Base-by-base conservation (phyloP, 2,113 vertebrate genomes). In the Melanocharis versteri region DNA sequence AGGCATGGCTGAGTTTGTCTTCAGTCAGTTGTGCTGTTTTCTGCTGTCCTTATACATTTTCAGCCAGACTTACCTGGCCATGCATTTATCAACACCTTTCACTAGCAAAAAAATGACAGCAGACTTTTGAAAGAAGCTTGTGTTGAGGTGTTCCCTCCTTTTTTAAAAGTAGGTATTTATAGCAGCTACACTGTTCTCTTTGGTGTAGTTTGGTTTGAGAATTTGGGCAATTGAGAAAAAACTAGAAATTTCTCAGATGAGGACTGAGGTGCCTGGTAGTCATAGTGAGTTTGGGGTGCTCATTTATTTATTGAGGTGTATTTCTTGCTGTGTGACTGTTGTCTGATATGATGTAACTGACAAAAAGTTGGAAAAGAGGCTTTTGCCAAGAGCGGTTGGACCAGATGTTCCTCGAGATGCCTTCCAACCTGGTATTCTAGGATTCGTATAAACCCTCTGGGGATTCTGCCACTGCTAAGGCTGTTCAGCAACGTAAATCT, bases 271-370 rank as follows among this genome's bases (percentile, higher is more conserved):
- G 2, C 83, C 2, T 13, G 33, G 35, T 42, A 56, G 56, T 58
- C 14, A 16, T 16, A 40, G 20, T 0, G 0, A 87, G 14, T 44
- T 50, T 61, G n/a, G 14, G 7, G 19, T 28, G 35, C 2, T 18
- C 73, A 3, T 70, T 26, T 51, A 6, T 62, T 93, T 65, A 54
- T 23, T 1, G 3, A 68, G 51, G 26, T 85, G 3, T 79, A 13
- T 90, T 92, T 83, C 71, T 61, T 92, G n/a, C 40, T 77, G 9
- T 68, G 37, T 95, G 53, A 56, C 40, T 85, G 11, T 37, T 72
- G 13, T 40, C 26, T 90, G 47, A 62, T 79, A 15, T 15, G 31
- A 61, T 16, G 7, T 42, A 16, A 48, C 56, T 42, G 56, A 66
- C 21, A 50, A 15, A 48, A 80, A 30, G 21, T 61, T 58, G 64